These are phyloP conservation scores for Drosophila rellima DNA, from an alignment of 2,888 invertebrate species.

Conservation along the genomic window DNA sequence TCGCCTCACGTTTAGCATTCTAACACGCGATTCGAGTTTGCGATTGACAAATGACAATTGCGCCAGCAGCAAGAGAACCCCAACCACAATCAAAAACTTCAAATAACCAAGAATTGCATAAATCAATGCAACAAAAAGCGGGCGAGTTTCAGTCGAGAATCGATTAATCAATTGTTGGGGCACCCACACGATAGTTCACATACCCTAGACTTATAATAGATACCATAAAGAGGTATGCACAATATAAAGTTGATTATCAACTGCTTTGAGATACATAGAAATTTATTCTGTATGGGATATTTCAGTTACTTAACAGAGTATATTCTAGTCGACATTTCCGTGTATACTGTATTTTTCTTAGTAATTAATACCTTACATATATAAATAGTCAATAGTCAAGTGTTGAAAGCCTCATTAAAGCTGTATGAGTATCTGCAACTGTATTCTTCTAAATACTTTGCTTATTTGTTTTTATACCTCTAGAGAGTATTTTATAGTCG, in stretches of 20 bases:
- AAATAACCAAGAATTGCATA: constrained; percentile 36
- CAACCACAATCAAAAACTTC: constrained; percentile 10
- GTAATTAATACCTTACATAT: neutral
- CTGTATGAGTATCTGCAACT: constrained; percentile 15
- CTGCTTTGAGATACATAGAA: no score
- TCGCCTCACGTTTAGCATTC: constrained; percentile 57
- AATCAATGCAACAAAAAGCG: constrained; percentile 44
- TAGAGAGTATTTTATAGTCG: constrained; percentile 21
- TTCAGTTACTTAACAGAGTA: neutral
- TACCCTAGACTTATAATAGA: constrained; percentile 9
- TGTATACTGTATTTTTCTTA: neutral
- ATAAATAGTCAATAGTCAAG: constrained; percentile 23
- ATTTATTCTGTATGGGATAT: no score
- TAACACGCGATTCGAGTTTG: constrained; percentile 61
- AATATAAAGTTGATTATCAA: no score
- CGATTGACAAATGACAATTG: constrained; percentile 44
- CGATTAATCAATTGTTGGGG: constrained; percentile 65
- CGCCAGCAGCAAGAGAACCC: constrained; percentile 29
- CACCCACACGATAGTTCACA: constrained; percentile 57
- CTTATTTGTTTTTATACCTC: neutral
- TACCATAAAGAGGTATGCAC: neutral
- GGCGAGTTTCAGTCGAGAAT: constrained; percentile 32
- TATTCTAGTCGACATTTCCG: neutral
- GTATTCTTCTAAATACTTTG: no score
- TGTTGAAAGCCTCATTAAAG: constrained; percentile 48